Percentiles rank a stretch among this genome's conserved stretches.
Evolutionary conservation across 2,797 vertebrate species (phyloP).

Genomic region (Sphaeramia orbicularis): DNA sequence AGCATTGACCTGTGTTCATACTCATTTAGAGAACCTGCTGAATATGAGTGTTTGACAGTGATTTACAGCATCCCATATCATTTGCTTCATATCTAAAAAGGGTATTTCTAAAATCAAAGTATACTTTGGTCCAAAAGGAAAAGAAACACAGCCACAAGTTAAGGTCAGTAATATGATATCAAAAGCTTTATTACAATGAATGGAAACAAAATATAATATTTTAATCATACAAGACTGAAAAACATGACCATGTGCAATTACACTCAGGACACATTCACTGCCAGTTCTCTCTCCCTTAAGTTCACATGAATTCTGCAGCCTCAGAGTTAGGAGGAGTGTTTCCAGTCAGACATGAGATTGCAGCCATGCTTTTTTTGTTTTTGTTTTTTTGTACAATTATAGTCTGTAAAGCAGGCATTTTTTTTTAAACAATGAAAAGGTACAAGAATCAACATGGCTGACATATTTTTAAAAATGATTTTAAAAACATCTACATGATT

Average conservation of each 20-base stretch:
- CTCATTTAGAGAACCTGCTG: background rate
- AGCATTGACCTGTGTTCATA: background rate
- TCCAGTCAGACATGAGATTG: constrained; percentile 14
- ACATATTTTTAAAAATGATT: constrained; percentile 7
- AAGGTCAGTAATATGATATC: background rate
- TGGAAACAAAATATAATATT: constrained; percentile 10
- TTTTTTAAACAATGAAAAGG: constrained; percentile 4
- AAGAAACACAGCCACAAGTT: constrained; percentile 4
- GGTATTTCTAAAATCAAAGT: background rate
- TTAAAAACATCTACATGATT: background rate
- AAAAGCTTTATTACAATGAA: constrained; percentile 50
- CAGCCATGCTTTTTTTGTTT: background rate
- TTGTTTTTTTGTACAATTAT: background rate
- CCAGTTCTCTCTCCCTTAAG: background rate
- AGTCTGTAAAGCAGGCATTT: background rate
- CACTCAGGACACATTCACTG: constrained; percentile 4
- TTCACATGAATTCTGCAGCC: constrained; percentile 3
- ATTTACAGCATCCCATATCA: background rate
- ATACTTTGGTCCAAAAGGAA: background rate
- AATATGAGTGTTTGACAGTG: background rate
- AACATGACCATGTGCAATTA: constrained; percentile 4
- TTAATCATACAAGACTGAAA: constrained; percentile 4
- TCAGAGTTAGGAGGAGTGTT: constrained; percentile 35
- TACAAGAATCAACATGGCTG: background rate
- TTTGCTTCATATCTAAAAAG: background rate